Evolutionary conservation across 2,797 vertebrate species (phyloP), one percentile per base, ranked within the genome.

Genomic region (Onychomys torridus): DNA sequence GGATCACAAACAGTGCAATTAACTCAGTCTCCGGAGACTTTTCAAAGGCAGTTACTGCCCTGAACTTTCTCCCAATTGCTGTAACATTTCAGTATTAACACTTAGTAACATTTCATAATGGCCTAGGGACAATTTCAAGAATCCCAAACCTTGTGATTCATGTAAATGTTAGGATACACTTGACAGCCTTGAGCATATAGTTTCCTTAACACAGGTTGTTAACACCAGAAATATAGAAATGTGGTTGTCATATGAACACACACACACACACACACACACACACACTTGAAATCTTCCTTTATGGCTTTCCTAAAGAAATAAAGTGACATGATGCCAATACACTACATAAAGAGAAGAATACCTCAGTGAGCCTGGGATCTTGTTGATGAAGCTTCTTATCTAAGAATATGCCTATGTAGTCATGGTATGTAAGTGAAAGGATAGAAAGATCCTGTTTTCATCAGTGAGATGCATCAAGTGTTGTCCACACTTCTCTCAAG

Each of bases 81-180:
- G 4, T 81, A 87, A 29, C 92, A 86, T 81, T 91, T 96, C 83
- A 94, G 43, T 83, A 77, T 83, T 94, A 84, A 89, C 49, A 90
- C 69, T 88, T n/a, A 61, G 79, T 83, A 63, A 52, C 5, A 37
- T 91, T 84, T 65, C 91, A 2, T 84, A 40, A 94, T 82, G 46
- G 55, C 73, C 27, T 19, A 43, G 76, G 69, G 63, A 67, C 16
- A 16, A 89, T 79, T 93, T 76, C 43, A 37, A 87, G 59, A 69
- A 76, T 90, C 40, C 5, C 2, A 21, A 90, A 65, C 79, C 27
- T 43, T 13, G 1, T 81, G 46, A 89, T 21, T 13, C 12, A 93
- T 87, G 40, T 40, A 91, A 65, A 78, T 85, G 7, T 75, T 77
- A 95, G 34, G 85, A 71, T 93, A 1, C 32, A 57, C 43, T 59